Percentiles rank a stretch among this genome's conserved stretches.
These are phyloP conservation scores for Diarsia mendica DNA, from an alignment of 2,888 invertebrate species.

Conservation along the genomic window DNA sequence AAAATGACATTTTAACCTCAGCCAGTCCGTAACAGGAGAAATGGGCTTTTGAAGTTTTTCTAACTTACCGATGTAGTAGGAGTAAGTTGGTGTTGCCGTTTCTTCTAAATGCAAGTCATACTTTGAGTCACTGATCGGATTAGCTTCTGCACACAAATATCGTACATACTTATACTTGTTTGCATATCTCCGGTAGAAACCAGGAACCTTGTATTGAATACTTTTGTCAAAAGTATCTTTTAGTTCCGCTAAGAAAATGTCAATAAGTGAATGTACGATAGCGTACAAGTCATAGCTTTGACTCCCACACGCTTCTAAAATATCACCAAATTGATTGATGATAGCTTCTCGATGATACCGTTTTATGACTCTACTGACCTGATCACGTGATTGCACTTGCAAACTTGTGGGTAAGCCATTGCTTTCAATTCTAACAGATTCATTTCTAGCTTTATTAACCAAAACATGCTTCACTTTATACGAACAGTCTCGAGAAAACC, in stretches of 20 bases:
- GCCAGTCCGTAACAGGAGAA: constrained; percentile 51
- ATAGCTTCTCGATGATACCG: accelerated
- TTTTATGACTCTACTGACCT: accelerated
- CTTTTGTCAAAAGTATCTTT: not conserved
- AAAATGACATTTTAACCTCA: constrained; percentile 72
- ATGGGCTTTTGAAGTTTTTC: not conserved
- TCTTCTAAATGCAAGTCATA: constrained; percentile 80
- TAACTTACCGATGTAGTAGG: constrained; percentile 60
- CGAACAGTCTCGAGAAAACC: constrained; percentile 24
- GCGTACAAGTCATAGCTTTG: not conserved
- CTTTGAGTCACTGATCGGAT: constrained; percentile 23
- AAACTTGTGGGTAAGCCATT: not conserved
- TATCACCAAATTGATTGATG: not conserved
- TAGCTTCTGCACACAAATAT: constrained; percentile 71
- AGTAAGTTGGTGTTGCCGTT: constrained; percentile 66
- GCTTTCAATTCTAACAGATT: not conserved
- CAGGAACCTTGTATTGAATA: constrained; percentile 34
- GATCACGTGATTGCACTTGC: constrained; percentile 15
- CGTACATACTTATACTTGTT: constrained; percentile 75
- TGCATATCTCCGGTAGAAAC: constrained; percentile 60
- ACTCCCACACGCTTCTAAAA: not conserved
- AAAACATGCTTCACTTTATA: constrained; percentile 50
- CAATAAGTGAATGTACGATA: constrained; percentile 37
- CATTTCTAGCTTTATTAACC: constrained; percentile 48
- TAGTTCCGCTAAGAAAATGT: constrained; percentile 65